These are phyloP conservation scores for Machimus atricapillus DNA, from an alignment of 2,888 invertebrate genomes.

Conservation along the genomic window DNA sequence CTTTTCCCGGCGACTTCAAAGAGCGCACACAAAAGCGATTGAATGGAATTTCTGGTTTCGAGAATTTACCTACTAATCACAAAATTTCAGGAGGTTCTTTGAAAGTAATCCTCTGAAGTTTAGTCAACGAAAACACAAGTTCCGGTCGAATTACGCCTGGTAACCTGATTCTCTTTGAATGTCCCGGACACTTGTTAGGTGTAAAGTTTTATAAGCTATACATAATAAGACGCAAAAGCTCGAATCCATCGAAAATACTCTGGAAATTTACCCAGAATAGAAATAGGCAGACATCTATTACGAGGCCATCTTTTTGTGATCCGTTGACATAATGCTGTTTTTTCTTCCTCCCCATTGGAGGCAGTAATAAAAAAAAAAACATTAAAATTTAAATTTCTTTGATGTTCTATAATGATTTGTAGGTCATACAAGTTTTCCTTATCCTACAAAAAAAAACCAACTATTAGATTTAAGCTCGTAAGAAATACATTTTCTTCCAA, in stretches of 20 bases:
- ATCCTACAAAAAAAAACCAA: no score
- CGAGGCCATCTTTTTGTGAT: neutral
- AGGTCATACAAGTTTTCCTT: no score
- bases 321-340: neutral
- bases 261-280: neutral
- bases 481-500: no score
- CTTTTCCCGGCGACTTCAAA: neutral
- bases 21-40: neutral
- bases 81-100: neutral
- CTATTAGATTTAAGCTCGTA: no score
- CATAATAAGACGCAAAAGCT: neutral
- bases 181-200: neutral
- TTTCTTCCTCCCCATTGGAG: neutral
- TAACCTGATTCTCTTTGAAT: neutral
- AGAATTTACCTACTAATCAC: neutral
- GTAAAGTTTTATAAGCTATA: neutral
- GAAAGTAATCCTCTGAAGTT: neutral
- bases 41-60: neutral
- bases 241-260: neutral
- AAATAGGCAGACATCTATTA: neutral
- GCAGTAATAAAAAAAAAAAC: neutral
- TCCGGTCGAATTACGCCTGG: neutral
- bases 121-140: neutral
- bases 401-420: no score
- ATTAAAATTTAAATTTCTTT: no score